Percentiles rank a stretch among this genome's conserved stretches.
phyloP scores from a whole-genome alignment of 2,797 vertebrate species.

The Pipistrellus kuhlii region DNA sequence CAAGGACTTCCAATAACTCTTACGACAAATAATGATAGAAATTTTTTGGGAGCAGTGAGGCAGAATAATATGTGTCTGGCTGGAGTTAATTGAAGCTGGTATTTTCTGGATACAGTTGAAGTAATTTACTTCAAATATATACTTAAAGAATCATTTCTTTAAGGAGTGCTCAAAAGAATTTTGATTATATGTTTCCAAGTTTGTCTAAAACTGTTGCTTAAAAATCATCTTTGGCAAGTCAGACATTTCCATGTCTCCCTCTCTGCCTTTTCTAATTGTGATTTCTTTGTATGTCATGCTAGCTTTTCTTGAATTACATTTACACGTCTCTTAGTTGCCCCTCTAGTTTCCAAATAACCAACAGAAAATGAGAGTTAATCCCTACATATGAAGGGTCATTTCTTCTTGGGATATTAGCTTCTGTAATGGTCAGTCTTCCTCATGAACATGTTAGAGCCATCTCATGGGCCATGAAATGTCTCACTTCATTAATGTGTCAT shows the following conservation, averaged over 20 bases:
- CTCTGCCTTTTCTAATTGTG: not conserved
- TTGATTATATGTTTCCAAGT: conserved; percentile 42
- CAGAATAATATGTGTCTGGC: conserved; percentile 51
- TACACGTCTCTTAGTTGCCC: not conserved
- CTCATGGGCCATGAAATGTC: not conserved
- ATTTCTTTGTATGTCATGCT: conserved; percentile 15
- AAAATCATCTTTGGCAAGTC: conserved; percentile 30
- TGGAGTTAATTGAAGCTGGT: conserved; percentile 12
- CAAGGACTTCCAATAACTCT: not conserved
- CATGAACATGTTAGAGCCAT: not conserved
- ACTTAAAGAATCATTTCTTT: conserved; percentile 11
- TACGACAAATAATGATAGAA: not conserved
- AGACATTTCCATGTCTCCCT: not conserved
- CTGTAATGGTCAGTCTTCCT: not conserved
- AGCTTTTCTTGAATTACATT: not conserved
- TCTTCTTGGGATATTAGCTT: conserved; percentile 21
- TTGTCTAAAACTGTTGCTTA: conserved; percentile 56
- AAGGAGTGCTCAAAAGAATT: conserved; percentile 41
- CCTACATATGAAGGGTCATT: not conserved
- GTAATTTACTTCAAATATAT: conserved; percentile 41
- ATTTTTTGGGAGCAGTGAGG: not conserved
- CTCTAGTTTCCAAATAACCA: not conserved
- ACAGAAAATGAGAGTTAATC: not conserved
- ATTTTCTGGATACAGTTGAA: conserved; percentile 36
- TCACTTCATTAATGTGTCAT: not conserved